Conservation (phyloP, 2,797 vertebrate genomes). For the Lithobates pipiens region DNA sequence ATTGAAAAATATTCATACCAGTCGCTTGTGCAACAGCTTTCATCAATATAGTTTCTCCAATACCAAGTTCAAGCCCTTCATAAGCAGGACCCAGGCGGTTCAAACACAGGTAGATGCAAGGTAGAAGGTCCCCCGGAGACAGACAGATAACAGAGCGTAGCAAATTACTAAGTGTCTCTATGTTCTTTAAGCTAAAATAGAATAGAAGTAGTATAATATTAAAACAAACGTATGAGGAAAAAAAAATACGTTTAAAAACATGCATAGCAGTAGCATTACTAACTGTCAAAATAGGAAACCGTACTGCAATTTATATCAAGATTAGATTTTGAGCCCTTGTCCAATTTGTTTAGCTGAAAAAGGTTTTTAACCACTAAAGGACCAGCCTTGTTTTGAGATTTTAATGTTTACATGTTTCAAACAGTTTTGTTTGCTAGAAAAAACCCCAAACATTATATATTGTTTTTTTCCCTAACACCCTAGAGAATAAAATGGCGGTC, state of each 20-base stretch:
- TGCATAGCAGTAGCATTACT: not conserved
- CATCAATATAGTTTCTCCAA: slow-evolving; percentile 89
- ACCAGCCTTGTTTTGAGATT: too few species aligned
- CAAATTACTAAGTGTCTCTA: slow-evolving; percentile 89
- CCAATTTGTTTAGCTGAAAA: too few species aligned
- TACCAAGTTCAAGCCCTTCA: slow-evolving; percentile 87
- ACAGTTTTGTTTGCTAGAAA: too few species aligned
- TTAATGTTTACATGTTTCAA: too few species aligned
- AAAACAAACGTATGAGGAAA: not conserved
- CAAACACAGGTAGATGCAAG: slow-evolving; percentile 88
- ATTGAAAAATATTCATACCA: slow-evolving; percentile 71
- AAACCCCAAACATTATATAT: too few species aligned
- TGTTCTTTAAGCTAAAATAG: slow-evolving; percentile 83
- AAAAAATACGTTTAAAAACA: not conserved
- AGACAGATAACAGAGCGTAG: slow-evolving; percentile 87
- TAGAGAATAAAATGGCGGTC: too few species aligned
- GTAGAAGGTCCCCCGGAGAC: slow-evolving; percentile 84
- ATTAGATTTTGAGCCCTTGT: too few species aligned
- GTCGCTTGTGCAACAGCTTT: slow-evolving; percentile 92
- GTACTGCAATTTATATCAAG: not conserved
- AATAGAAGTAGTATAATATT: not conserved
- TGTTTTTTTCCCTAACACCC: too few species aligned
- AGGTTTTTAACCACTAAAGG: too few species aligned
- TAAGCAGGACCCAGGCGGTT: slow-evolving; percentile 89
- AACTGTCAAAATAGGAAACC: not conserved